Percentiles rank a stretch among this genome's conserved stretches.
Conservation (phyloP, 53 echinoderm and acorn worm species). For the Henricia sp. region DNA sequence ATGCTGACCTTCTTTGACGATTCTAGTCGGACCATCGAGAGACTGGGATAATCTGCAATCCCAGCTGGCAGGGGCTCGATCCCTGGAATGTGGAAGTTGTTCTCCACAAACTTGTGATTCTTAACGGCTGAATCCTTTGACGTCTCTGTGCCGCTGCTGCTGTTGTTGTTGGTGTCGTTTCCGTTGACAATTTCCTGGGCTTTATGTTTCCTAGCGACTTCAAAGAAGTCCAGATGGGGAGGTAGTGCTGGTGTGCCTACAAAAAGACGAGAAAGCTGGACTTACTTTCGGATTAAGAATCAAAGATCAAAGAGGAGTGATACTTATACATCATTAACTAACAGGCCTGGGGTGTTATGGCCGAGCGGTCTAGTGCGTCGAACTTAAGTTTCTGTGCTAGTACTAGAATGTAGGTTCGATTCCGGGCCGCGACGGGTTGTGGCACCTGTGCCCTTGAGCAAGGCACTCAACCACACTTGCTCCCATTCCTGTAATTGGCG, state of each 20-base stretch:
- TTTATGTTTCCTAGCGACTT: slow-evolving; percentile 60
- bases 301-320: too few relatives aligned
- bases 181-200: slow-evolving; percentile 15
- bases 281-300: too few relatives aligned
- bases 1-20: slow-evolving; percentile 39
- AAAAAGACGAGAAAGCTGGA: not conserved
- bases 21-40: not conserved
- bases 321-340: too few relatives aligned
- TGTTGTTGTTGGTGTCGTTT: too few relatives aligned
- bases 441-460: too few relatives aligned
- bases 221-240: slow-evolving; percentile 77
- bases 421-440: too few relatives aligned
- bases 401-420: too few relatives aligned
- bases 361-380: too few relatives aligned
- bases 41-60: slow-evolving; percentile 14
- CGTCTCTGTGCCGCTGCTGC: slow-evolving; percentile 19
- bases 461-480: too few relatives aligned
- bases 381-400: too few relatives aligned
- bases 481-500: too few relatives aligned
- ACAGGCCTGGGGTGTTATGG: too few relatives aligned
- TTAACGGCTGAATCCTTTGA: slow-evolving; percentile 23
- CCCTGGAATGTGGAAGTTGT: slow-evolving; percentile 68
- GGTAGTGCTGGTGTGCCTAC: slow-evolving; percentile 91
- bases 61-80: slow-evolving; percentile 72
- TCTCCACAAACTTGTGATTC: slow-evolving; percentile 34